Conservation (phyloP, 2,113 vertebrate species). For the Bufo gargarizans region DNA sequence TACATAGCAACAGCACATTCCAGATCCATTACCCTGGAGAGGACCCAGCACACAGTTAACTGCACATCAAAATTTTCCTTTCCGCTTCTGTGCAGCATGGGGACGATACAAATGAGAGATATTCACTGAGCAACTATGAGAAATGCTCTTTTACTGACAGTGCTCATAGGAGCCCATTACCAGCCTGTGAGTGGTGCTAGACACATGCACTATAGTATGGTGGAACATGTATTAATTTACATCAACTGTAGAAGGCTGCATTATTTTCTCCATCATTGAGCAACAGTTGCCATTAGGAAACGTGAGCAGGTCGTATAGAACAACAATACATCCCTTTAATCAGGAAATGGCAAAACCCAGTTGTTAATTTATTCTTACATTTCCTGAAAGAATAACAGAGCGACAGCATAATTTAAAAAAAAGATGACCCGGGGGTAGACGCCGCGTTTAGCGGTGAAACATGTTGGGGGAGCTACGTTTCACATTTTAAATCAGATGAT, state of each 20-base stretch:
- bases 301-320: not conserved
- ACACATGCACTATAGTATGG: not conserved
- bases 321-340: too few relatives aligned
- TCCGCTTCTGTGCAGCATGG: not conserved
- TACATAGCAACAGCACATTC: slow-evolving; percentile 47
- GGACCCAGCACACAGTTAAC: slow-evolving; percentile 31
- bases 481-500: too few relatives aligned
- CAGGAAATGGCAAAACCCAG: too few relatives aligned
- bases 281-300: not conserved
- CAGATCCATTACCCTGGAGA: slow-evolving; percentile 29
- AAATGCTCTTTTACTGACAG: not conserved
- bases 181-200: not conserved
- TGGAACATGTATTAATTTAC: not conserved
- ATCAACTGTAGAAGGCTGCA: not conserved
- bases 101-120: not conserved
- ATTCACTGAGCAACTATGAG: not conserved
- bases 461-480: too few relatives aligned
- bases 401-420: too few relatives aligned
- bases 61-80: slow-evolving; percentile 17
- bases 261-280: not conserved
- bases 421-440: too few relatives aligned
- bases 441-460: too few relatives aligned
- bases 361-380: too few relatives aligned
- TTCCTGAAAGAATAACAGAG: too few relatives aligned
- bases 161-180: not conserved